Evolutionary conservation across 2,888 invertebrate genomes (phyloP).

Genomic region (Leptinotarsa haldemani): DNA sequence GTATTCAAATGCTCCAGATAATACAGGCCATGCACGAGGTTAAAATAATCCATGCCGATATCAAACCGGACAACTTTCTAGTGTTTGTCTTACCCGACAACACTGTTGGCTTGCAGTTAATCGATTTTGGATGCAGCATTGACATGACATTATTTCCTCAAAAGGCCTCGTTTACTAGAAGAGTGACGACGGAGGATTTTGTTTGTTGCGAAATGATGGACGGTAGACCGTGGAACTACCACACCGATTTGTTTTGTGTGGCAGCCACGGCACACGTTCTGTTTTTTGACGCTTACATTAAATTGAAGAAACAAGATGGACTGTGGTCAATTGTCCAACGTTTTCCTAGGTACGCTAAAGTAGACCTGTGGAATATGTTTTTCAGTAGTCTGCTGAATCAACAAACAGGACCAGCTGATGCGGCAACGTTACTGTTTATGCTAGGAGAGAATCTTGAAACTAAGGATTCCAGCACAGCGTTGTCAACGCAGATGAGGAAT

Average conservation of each 20-base stretch:
- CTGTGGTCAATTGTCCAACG: conserved; percentile 61
- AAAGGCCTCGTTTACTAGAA: conserved; percentile 76
- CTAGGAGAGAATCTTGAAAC: conserved; percentile 55
- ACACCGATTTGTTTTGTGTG: conserved; percentile 91
- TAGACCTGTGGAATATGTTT: conserved; percentile 81
- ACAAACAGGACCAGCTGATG: conserved; percentile 60
- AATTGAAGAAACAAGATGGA: conserved; percentile 64
- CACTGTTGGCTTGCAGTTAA: conserved; percentile 81
- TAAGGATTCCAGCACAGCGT: conserved; percentile 48
- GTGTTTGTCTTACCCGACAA: conserved; percentile 64
- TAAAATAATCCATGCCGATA: conserved; percentile 92
- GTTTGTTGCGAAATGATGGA: conserved; percentile 93
- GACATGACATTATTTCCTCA: conserved; percentile 88
- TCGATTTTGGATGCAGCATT: conserved; percentile 95
- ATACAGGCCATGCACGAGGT: conserved; percentile 87
- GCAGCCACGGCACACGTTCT: conserved; percentile 90
- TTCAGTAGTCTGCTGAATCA: conserved; percentile 84
- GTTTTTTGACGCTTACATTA: conserved; percentile 91
- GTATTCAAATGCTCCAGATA: conserved; percentile 85
- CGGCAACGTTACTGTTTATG: conserved; percentile 52
- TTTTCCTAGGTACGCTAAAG: conserved; percentile 69
- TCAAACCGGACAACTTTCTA: conserved; percentile 95
- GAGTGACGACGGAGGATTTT: conserved; percentile 79
- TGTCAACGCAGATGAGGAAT: conserved; percentile 55
- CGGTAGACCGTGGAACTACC: conserved; percentile 91